Base-by-base conservation (phyloP, 2,888 invertebrate genomes). In the Pomacea canaliculata region DNA sequence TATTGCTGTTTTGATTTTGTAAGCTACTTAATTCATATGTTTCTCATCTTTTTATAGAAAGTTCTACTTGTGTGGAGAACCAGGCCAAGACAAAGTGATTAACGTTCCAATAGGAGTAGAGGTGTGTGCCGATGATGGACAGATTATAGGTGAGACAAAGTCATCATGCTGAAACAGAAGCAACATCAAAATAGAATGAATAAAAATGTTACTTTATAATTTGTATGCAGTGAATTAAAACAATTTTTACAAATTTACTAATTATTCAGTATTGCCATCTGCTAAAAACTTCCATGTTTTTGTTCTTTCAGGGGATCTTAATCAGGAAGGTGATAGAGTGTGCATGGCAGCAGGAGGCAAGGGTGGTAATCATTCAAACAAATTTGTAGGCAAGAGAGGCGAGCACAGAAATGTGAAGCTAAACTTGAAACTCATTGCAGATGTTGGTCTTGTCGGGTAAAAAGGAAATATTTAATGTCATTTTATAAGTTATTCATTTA, bases 381-480 rank as follows among this genome's bases (percentile, higher is more conserved):
- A 94, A 72, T 98, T 94, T 87, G 91, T 94, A 16, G 97, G 97
- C 0, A 93, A 93, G 72, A 85, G 93, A 85, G 98, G 97, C 1
- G 94, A 96, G 88, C 87, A 90, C 19, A 93, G 93, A 80, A 92
- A 93, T 16, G 92, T 99, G n/a, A 93, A 93, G 71, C 92, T 99
- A 74, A 97, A 98, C 89, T 92, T 98, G 0, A 97, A 98, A 91
- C 91, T 99, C 75, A 96, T 98, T 74, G 98, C 98, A 1, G 98
- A 99, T 91, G 94, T 98, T 71, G 98, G 97, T 1, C 90, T 94
- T 59, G 97, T 98, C 56, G 98, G 98, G 91, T 87, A 82, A 78
- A 65, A 37, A 10, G 18, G 12, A 13, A 0, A 59, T 74, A 59
- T 72, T 72, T 65, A 9, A 63, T 18, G 56, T 46, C 48, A n/a